Percentiles rank a stretch among this genome's conserved stretches.
Conservation (phyloP, 1,140 invertebrate genomes). For the Procambarus virginalis region DNA sequence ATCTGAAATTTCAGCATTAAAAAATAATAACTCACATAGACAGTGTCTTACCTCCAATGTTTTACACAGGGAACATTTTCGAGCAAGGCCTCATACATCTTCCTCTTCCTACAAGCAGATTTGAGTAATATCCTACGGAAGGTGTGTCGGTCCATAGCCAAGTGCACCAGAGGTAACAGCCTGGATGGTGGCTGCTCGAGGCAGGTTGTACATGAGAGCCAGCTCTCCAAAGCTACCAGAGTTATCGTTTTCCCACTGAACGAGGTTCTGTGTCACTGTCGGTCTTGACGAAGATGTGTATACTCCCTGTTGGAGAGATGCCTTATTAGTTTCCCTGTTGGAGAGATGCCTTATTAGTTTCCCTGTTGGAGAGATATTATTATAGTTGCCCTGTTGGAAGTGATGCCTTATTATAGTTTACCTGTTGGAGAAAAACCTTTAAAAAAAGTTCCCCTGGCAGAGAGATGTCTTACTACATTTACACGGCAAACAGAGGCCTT, state of each 20-base stretch:
- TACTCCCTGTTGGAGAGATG: too few relatives aligned
- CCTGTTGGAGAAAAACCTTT: too few relatives aligned
- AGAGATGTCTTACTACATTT: too few relatives aligned
- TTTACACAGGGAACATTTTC: slow-evolving; percentile 95
- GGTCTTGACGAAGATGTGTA: slow-evolving; percentile 90
- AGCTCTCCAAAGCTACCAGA: slow-evolving; percentile 96
- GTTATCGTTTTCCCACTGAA: slow-evolving; percentile 88
- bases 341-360: too few relatives aligned
- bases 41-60: slow-evolving; percentile 82
- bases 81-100: slow-evolving; percentile 95
- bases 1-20: too few relatives aligned
- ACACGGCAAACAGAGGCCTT: too few relatives aligned
- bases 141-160: slow-evolving; percentile 96
- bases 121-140: slow-evolving; percentile 97
- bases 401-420: too few relatives aligned
- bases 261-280: slow-evolving; percentile 78
- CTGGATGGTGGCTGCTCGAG: slow-evolving; percentile 89
- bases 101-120: slow-evolving; percentile 96
- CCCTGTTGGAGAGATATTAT: too few relatives aligned
- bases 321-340: too few relatives aligned
- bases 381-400: too few relatives aligned
- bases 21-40: too few relatives aligned
- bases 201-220: slow-evolving; percentile 98
- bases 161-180: slow-evolving; percentile 88
- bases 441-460: too few relatives aligned